These are phyloP conservation scores for Tricholauxania praeusta DNA, from an alignment of 2,888 invertebrate genomes.

Conservation along the genomic window DNA sequence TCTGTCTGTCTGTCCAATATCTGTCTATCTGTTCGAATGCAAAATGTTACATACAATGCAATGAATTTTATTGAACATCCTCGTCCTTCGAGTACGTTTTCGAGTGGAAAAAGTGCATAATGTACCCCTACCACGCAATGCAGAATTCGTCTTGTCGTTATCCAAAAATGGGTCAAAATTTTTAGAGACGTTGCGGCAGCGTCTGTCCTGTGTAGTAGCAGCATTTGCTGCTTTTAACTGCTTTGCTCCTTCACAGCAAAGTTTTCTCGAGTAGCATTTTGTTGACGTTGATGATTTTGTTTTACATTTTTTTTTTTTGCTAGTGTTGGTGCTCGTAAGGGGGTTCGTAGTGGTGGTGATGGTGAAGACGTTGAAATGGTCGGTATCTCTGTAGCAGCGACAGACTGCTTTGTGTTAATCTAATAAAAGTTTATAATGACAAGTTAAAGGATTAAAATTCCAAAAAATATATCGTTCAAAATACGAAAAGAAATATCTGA, in stretches of 20 bases:
- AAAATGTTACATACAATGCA: constrained; percentile 32
- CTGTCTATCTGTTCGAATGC: constrained; percentile 9
- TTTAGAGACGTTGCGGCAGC: constrained; percentile 21
- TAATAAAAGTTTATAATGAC: too few relatives aligned
- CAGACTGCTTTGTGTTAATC: too few relatives aligned
- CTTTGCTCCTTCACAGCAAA: constrained; percentile 29
- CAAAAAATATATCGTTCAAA: too few relatives aligned
- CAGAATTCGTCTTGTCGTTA: constrained; percentile 31
- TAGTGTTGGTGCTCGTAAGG: too few relatives aligned
- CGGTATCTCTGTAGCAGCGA: too few relatives aligned
- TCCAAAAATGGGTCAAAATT: constrained; percentile 50
- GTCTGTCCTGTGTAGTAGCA: constrained; percentile 19
- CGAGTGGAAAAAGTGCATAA: constrained; percentile 48
- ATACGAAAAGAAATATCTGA: too few relatives aligned
- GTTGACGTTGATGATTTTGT: constrained; percentile 19
- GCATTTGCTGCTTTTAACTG: too few relatives aligned
- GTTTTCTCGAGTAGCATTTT: constrained; percentile 15
- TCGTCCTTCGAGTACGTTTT: constrained; percentile 47
- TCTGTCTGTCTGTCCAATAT: neutral
- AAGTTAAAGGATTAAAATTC: too few relatives aligned
- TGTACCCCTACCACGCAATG: constrained; percentile 31
- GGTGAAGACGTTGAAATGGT: too few relatives aligned
- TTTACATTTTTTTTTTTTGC: neutral
- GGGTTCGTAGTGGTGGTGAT: too few relatives aligned
- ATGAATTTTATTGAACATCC: constrained; percentile 44